These are phyloP conservation scores for Lethrus apterus DNA, from an alignment of 1,140 invertebrate species.

Conservation along the genomic window DNA sequence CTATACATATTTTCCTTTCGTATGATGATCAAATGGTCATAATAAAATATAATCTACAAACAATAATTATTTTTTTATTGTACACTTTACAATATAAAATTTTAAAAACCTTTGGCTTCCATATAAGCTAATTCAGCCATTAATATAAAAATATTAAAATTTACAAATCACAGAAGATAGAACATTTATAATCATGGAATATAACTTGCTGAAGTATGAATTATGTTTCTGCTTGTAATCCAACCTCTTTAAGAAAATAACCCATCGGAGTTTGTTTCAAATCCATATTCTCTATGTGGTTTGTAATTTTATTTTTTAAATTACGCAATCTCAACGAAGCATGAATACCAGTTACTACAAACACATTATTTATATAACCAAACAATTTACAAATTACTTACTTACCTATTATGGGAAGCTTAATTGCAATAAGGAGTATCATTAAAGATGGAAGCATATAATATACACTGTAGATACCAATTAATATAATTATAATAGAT, in stretches of 20 bases:
- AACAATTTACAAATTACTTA: background rate
- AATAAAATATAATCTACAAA: too few species aligned
- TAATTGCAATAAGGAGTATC: slow-evolving; percentile 65
- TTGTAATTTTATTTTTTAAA: slow-evolving; percentile 71
- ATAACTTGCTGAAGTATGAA: too few species aligned
- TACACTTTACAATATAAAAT: too few species aligned
- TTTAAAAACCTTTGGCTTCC: too few species aligned
- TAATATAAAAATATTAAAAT: too few species aligned
- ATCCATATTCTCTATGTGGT: slow-evolving; percentile 69
- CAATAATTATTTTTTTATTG: too few species aligned
- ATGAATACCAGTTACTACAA: slow-evolving; percentile 66
- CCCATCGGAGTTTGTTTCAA: slow-evolving; percentile 75
- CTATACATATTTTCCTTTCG: too few species aligned
- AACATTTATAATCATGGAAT: too few species aligned
- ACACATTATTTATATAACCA: slow-evolving; percentile 17
- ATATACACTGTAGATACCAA: slow-evolving; percentile 57
- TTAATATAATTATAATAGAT: slow-evolving; percentile 51
- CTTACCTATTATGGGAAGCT: slow-evolving; percentile 64
- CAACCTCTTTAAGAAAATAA: slow-evolving; percentile 65
- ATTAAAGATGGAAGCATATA: slow-evolving; percentile 66
- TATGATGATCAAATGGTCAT: too few species aligned
- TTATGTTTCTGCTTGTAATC: slow-evolving; percentile 53
- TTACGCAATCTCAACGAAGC: slow-evolving; percentile 71
- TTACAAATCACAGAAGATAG: too few species aligned
- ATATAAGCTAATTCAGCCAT: too few species aligned